Evolutionary conservation across 2,113 vertebrate genomes (phyloP).

Genomic region (Dolichallabes microphthalmus): DNA sequence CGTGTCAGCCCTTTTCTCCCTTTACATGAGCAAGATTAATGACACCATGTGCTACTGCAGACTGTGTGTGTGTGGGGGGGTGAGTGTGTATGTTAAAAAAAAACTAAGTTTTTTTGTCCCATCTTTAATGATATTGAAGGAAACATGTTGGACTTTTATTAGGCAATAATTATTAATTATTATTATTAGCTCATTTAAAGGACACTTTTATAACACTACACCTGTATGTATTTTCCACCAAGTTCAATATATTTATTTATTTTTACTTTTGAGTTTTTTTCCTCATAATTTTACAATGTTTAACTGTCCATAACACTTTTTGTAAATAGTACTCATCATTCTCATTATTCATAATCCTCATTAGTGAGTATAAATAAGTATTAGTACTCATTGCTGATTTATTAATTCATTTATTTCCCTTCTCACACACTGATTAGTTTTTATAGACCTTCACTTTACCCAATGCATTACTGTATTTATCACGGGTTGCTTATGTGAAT

Average conservation of each 20-base stretch:
- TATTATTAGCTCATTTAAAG: background rate
- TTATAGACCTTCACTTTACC: slow-evolving; percentile 77
- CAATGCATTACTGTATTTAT: too few species aligned
- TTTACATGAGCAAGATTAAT: slow-evolving; percentile 33
- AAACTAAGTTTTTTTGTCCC: background rate
- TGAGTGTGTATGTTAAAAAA: slow-evolving; percentile 20
- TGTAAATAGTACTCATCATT: slow-evolving; percentile 58
- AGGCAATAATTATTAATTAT: too few species aligned
- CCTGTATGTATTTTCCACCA: slow-evolving; percentile 56
- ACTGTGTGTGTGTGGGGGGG: slow-evolving; percentile 20
- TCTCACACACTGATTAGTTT: slow-evolving; percentile 73
- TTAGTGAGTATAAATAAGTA: too few species aligned
- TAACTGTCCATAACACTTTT: background rate
- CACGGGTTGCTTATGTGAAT: too few species aligned
- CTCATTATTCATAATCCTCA: too few species aligned
- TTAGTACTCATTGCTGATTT: too few species aligned
- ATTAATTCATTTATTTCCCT: background rate
- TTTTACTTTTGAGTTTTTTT: slow-evolving; percentile 49
- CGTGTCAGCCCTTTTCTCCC: slow-evolving; percentile 3
- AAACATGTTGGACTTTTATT: background rate
- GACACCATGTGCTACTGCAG: slow-evolving; percentile 28
- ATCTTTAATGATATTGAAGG: background rate
- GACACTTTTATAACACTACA: background rate
- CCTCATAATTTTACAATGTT: background rate
- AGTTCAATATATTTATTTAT: background rate